Evolutionary conservation across 1,140 invertebrate genomes (phyloP), one percentile per base, ranked within the genome.

Genomic region (Drosophila leontia): DNA sequence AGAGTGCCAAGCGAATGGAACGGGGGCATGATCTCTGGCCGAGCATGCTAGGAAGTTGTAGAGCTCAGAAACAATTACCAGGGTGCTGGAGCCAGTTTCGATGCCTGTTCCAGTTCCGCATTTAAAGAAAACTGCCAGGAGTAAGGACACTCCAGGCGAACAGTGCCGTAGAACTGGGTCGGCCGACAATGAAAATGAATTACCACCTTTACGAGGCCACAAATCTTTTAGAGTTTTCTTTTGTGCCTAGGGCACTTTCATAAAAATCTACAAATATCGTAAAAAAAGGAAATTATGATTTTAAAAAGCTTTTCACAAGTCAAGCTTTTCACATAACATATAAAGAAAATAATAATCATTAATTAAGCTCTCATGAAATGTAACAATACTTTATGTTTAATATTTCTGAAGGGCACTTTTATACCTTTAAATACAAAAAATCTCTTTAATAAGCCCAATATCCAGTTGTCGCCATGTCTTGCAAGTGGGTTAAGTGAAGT

Each of bases 11-110:
- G 64, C 50, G 39, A 55, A 67, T 53, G 48, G 72, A 78, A 64
- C 29, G 65, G 63, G 74, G 75, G 62, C 74, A 68, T 77, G 75
- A 77, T 77, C 72, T 77, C 26, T 60, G 72, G 23, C 35, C 47
- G 45, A 65, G 74, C 39, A 41, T 26, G 29, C 56, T 44, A 77
- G 48, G 55, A 68, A 77, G 74, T 61, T 61, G 44, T 15, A 45
- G 23, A 51, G 44, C 42, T 63, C 44, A 41, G 45, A 63, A 50
- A 76, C 41, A 53, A 62, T 55, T 75, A 55, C 67, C 55, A 58
- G 44, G 65, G 7, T 70, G 57, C 39, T 12, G 15, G 32, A 26
- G 58, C 17, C 44, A 26, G 58, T 37, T 44, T 17, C 32, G 2
- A 11, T 62, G 19, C 47, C 34, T 39, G 55, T 57, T 26, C 55